Base-by-base conservation (phyloP, 2,888 invertebrate genomes). In the Maniola hyperantus region DNA sequence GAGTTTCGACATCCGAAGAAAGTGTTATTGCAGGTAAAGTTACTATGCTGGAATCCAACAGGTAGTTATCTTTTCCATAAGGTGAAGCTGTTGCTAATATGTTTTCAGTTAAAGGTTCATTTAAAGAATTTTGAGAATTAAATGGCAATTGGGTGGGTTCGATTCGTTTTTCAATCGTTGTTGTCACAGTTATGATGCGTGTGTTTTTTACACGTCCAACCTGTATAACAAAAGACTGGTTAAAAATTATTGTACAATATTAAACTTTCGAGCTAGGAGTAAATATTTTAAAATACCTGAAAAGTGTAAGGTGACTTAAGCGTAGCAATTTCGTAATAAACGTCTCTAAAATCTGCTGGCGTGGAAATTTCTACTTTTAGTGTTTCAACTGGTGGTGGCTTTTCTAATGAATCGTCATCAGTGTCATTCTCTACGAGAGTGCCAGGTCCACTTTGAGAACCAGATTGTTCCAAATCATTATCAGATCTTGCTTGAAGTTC, bases 261-360 rank as follows among this genome's bases (percentile, higher is more conserved):
- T 53, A 13, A 53, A 53, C 53, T 53, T 7, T 53, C 5, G 10
- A 54, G n/a, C 15, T 54, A 34, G 8, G 18, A 39, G 10, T 26
- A 44, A 42, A n/a, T 44, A 42, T 42, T 42, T 58, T 44, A 58
- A 36, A 61, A 39, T 92, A 97, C 97, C 95, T 97, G 97, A 88
- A 97, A 97, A 66, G 96, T 95, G 79, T 97, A 97, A 5, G 97
- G 97, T 69, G 97, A 97, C 85, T 96, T 97, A 73, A 97, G 96
- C 2, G 97, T 97, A 48, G 97, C 97, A 76, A 97, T 96, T 93
- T 97, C 97, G 80, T 96, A 97, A 81, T 97, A 97, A 72, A 96
- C 94, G 84, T 97, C 96, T 82, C 94, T 95, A 79, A 97, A 96
- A 83, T 97, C 97, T 36, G 96, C 95, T 0, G 97, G 97, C 1